Base-by-base conservation (phyloP, 2,113 vertebrate species). In the Sinocyclocheilus grahami region DNA sequence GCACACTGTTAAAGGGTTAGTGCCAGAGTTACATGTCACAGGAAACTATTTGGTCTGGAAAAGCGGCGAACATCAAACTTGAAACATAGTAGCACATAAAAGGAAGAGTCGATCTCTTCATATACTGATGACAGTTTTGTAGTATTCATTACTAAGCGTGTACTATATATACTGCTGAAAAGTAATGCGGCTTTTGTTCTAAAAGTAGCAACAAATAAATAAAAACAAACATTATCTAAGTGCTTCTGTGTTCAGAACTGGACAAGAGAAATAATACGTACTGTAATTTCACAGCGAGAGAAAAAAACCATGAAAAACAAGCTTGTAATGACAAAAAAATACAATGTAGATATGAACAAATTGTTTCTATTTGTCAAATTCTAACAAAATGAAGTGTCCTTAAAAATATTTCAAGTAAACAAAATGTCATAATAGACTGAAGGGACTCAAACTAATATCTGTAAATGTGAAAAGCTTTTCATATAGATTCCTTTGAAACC, bases 341-440 rank as follows among this genome's bases (percentile, higher is more conserved):
- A 76, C 67, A 67, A 69, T 14, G 30, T 1, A n/a, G 76, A 74
- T 84, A 87, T 85, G 63, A 46, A 33, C 46, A 22, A 69, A 63
- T 89, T 37, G 60, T 37, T 39, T 85, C 33, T 27, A 46, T 39
- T 46, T 69, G 51, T 79, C 51, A 51, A 78, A 78, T 30, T 37
- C 18, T 37, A 51, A 82, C 22, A 58, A 42, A 76, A 86, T 88
- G 88, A 87, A 89, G 88, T 85, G 86, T 89, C 88, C 72, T 75
- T 20, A 89, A 85, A 82, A 80, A 83, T 48, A 82, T 82, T 89
- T 88, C 85, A 91, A 89, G 90, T 90, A 91, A 91, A 91, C 90
- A 86, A 88, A 60, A 82, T 14, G 37, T 37, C 86, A 30, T 81
- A 79, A 86, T 84, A 42, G 75, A 86, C 71, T 55, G 42, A 60